These are phyloP conservation scores for Terrapene triunguis DNA, from an alignment of 2,113 vertebrate genomes.

Conservation along the genomic window DNA sequence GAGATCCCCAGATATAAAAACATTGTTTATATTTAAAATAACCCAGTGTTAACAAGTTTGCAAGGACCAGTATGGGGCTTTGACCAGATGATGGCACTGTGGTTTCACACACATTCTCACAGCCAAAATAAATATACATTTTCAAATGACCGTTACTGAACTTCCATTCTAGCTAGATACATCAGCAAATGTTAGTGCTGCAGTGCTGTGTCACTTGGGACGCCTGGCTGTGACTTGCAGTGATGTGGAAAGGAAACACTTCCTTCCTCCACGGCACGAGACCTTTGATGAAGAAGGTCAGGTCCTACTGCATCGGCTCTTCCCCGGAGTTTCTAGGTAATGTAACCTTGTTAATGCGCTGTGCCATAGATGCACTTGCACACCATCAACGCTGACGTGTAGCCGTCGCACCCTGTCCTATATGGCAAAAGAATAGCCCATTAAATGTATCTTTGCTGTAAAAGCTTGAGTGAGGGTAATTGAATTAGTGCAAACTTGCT, in stretches of 20 bases:
- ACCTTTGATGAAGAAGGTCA: background rate
- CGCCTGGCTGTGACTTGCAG: background rate
- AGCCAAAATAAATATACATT: background rate
- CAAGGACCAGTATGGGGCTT: background rate
- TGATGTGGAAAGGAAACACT: constrained; percentile 19
- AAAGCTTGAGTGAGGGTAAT: background rate
- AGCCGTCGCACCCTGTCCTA: background rate
- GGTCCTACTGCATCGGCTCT: background rate
- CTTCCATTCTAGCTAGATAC: constrained; percentile 22
- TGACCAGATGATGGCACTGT: constrained; percentile 79
- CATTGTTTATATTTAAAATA: background rate
- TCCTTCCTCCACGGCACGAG: background rate
- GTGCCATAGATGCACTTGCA: fast-evolving
- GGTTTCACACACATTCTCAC: constrained; percentile 42
- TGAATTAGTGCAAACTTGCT: background rate
- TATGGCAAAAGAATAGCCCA: background rate
- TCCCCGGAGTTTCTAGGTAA: background rate
- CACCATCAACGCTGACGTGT: background rate
- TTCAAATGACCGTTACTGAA: background rate
- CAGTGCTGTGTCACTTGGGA: background rate
- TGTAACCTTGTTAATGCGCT: background rate
- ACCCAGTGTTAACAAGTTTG: background rate
- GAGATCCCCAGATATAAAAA: background rate
- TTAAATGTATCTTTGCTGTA: background rate
- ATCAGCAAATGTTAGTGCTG: constrained; percentile 34